Conservation (phyloP, 2,113 vertebrate species). For the Dasyurus viverrinus region DNA sequence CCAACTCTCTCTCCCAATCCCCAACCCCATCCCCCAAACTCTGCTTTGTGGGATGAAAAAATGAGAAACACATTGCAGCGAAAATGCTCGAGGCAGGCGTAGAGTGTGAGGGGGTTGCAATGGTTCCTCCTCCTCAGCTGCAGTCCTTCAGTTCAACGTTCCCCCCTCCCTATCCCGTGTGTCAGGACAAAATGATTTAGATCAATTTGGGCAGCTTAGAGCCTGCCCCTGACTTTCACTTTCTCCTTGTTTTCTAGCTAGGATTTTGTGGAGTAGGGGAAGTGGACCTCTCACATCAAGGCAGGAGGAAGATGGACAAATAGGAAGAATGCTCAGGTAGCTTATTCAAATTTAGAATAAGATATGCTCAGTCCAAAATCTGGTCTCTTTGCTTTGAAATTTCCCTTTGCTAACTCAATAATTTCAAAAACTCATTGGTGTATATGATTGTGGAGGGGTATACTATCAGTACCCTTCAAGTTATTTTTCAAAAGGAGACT, state of each 20-base stretch:
- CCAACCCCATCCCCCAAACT: neutral
- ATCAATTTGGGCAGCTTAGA: slow-evolving; percentile 73
- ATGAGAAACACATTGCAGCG: slow-evolving; percentile 27
- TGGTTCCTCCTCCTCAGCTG: neutral
- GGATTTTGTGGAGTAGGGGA: slow-evolving; percentile 72
- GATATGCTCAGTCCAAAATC: slow-evolving; percentile 23
- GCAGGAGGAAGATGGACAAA: slow-evolving; percentile 33
- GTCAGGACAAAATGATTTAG: slow-evolving; percentile 63
- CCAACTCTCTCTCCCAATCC: slow-evolving; percentile 5
- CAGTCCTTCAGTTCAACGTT: slow-evolving; percentile 33
- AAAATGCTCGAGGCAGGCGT: neutral
- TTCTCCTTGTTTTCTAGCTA: slow-evolving; percentile 70
- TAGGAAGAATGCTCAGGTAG: slow-evolving; percentile 19
- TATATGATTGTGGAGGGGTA: neutral
- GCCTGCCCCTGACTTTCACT: slow-evolving; percentile 60
- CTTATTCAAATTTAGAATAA: slow-evolving; percentile 14
- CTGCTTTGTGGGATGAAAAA: slow-evolving; percentile 55
- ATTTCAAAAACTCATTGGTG: neutral
- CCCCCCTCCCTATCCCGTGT: slow-evolving; percentile 9
- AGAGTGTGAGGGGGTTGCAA: neutral
- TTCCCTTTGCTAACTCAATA: neutral
- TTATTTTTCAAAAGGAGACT: neutral
- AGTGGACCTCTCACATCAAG: slow-evolving; percentile 71
- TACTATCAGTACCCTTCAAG: neutral
- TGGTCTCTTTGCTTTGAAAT: neutral